Conservation (phyloP, 2,113 vertebrate genomes). For the Protobothrops mucrosquamatus region DNA sequence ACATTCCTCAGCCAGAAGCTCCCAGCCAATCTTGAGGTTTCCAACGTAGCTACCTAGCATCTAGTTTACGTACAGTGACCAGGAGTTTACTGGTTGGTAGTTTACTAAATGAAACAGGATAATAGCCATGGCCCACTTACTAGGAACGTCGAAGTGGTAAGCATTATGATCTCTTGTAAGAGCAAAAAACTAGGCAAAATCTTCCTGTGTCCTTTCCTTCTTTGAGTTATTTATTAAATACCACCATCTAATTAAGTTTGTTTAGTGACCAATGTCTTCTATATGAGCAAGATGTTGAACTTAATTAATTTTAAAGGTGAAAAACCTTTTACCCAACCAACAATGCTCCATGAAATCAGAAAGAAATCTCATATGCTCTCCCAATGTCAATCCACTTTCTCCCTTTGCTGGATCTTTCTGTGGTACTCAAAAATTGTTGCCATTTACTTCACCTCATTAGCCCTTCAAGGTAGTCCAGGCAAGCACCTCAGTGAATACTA, state of each 20-base stretch:
- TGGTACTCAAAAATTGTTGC: background rate
- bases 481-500: background rate
- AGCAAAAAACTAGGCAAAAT: background rate
- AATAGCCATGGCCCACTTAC: background rate
- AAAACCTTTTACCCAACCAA: background rate
- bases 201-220: background rate
- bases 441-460: background rate
- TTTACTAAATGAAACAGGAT: background rate
- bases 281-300: background rate
- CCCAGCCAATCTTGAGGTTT: background rate
- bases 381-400: background rate
- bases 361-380: background rate
- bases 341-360: background rate
- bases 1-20: background rate
- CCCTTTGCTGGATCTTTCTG: background rate
- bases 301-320: background rate
- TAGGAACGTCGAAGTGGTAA: background rate
- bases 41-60: background rate
- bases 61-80: background rate
- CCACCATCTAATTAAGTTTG: background rate
- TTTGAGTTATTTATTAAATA: background rate
- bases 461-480: background rate
- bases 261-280: background rate
- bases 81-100: background rate
- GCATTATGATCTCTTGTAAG: background rate